A percentile compares a stretch with the other conserved stretches of the same genome.
Conservation (phyloP, 92 coral and sea anemone species). For the Porites cylindrica region DNA sequence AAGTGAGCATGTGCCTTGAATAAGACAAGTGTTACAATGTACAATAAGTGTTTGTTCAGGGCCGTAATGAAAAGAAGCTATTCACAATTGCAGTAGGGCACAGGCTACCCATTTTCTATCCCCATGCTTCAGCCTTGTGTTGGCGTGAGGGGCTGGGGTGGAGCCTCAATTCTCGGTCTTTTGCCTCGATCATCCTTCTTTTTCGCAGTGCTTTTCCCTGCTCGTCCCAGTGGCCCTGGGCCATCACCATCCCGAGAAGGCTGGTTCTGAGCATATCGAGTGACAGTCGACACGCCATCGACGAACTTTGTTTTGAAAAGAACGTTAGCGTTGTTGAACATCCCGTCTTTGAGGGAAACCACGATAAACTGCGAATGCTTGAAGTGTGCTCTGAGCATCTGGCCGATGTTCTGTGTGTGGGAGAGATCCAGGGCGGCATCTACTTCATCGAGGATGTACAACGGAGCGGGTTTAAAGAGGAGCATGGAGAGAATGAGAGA, state of each 20-base stretch:
- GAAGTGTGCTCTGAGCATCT: slow-evolving; percentile 95
- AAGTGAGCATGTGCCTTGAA: too few species aligned
- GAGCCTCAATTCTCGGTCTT: slow-evolving; percentile 71
- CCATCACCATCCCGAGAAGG: slow-evolving; percentile 72
- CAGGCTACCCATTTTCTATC: too few species aligned
- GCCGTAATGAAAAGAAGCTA: too few species aligned
- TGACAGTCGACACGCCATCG: slow-evolving; percentile 98
- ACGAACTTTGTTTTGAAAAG: slow-evolving; percentile 97
- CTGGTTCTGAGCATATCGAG: slow-evolving; percentile 93
- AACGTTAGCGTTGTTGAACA: slow-evolving; percentile 98
- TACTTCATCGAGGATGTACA: slow-evolving; percentile 97
- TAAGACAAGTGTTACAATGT: too few species aligned
- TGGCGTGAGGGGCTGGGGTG: slow-evolving; percentile 67
- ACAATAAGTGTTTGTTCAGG: too few species aligned
- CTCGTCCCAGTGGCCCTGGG: slow-evolving; percentile 48
- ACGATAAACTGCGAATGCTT: slow-evolving; percentile 98
- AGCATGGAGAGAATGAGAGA: slow-evolving; percentile 96
- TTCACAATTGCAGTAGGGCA: too few species aligned
- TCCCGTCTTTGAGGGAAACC: slow-evolving; percentile 98
- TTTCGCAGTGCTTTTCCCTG: slow-evolving; percentile 66
- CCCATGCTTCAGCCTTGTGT: slow-evolving; percentile 23
- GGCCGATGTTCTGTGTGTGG: slow-evolving; percentile 98
- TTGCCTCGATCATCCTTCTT: slow-evolving; percentile 74
- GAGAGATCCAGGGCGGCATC: slow-evolving; percentile 99
- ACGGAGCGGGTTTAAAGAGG: slow-evolving; percentile 97